Base-by-base conservation (phyloP, 2,888 invertebrate species). In the Alsophila aescularia region DNA sequence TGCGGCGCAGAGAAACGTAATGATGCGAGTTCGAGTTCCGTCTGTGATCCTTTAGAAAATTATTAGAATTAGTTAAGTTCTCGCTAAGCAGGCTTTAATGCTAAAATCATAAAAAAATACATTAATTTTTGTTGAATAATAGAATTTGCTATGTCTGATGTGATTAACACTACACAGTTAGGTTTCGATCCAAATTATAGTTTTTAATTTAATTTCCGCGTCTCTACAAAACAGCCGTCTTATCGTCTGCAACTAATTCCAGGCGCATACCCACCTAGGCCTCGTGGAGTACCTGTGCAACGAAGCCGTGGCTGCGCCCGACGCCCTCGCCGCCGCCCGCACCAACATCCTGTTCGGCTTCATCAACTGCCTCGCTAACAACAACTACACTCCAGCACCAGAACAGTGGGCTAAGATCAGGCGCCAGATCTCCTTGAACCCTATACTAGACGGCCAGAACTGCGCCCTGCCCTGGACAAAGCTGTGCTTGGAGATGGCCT, bases 231-330 rank as follows among this genome's bases (percentile, higher is more conserved):
- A n/a, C n/a, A n/a, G n/a, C n/a, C n/a, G n/a, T n/a, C n/a, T n/a
- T n/a, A n/a, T n/a, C n/a, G n/a, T n/a, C 24, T 24, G 24, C 7
- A 7, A 24, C 2, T 24, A 1, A 1, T 83, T 83, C 32, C 78
- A 93, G 93, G 87, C 88, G n/a, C 94, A 94, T 77, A 90, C 92
- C 0, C 90, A 93, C 68, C 84, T 93, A 42, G 79, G 85, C 0
- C 78, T 95, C 0, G 73, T 95, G 14, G 93, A 95, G 59, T 93
- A 94, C 69, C 72, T 94, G 1, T 90, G 93, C 41, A 73, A 87
- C 1, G 79, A 87, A 47, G 92, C 92, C 0, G 78, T 83, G 0
- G 71, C 89, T 5, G 70, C 92, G 55, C 85, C 90, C 0, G 62
- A 66, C 0, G 66, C 82, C 0, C 71, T 94, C 10, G 64, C 81